A percentile compares a stretch with the other conserved stretches of the same genome.
Evolutionary conservation across 2,797 vertebrate species (phyloP).

Genomic region (Neostethus bicornis): DNA sequence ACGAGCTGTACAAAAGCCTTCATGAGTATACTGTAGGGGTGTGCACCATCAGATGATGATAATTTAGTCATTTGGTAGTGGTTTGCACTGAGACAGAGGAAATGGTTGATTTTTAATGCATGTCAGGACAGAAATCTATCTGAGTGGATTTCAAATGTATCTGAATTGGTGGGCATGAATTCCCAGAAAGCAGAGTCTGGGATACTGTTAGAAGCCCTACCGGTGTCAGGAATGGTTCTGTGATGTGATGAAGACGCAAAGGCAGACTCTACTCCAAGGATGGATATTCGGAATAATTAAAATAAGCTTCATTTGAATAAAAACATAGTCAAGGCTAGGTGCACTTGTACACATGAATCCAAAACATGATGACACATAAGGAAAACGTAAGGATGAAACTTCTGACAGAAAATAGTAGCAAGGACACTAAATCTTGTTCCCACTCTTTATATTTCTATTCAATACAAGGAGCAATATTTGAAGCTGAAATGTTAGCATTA

Average conservation of each 20-base stretch:
- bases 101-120: background rate
- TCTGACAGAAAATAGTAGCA: too few relatives aligned
- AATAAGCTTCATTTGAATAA: too few relatives aligned
- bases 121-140: background rate
- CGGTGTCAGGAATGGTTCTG: background rate
- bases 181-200: conserved; percentile 5
- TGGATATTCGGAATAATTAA: too few relatives aligned
- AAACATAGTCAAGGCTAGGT: too few relatives aligned
- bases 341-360: too few relatives aligned
- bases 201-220: conserved; percentile 1
- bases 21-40: background rate
- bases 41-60: background rate
- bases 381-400: too few relatives aligned
- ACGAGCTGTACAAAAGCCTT: conserved; percentile 2
- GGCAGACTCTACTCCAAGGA: background rate
- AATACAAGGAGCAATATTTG: too few relatives aligned
- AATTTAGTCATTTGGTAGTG: conserved; percentile 4
- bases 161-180: background rate
- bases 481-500: too few relatives aligned
- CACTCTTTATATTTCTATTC: too few relatives aligned
- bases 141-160: background rate
- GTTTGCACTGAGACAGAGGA: background rate
- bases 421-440: too few relatives aligned
- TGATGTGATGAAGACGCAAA: background rate
- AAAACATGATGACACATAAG: too few relatives aligned